These are phyloP conservation scores for Pseudomugil gertrudae DNA, from an alignment of 2,797 vertebrate species.

Conservation along the genomic window DNA sequence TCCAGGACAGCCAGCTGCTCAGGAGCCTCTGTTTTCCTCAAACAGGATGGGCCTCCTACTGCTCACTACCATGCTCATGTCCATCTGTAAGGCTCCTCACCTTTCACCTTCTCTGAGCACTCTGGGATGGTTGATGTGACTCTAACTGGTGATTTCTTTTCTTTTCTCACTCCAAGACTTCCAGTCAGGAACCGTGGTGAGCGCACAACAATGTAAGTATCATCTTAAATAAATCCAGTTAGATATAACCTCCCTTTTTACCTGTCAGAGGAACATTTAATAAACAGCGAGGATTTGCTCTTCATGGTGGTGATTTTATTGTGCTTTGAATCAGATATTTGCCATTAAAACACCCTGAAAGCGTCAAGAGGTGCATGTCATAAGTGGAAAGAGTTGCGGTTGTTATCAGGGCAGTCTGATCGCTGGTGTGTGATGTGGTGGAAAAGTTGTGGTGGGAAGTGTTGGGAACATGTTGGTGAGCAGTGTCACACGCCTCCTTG, in stretches of 20 bases:
- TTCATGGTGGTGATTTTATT: neutral
- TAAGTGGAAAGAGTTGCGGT: conserved; percentile 37
- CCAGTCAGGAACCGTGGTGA: conserved; percentile 27
- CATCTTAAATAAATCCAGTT: neutral
- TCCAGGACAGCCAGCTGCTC: conserved; percentile 29
- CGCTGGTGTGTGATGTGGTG: conserved; percentile 25
- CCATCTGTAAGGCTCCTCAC: conserved; percentile 73
- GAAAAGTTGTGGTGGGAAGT: conserved; percentile 40
- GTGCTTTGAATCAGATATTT: neutral
- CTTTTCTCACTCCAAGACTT: conserved; percentile 47
- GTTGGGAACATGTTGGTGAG: conserved; percentile 51
- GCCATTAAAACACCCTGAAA: neutral
- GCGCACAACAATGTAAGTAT: conserved; percentile 57
- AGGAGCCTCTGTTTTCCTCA: conserved; percentile 36
- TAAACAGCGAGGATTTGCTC: neutral
- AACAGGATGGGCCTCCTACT: conserved; percentile 67
- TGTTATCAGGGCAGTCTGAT: conserved; percentile 54
- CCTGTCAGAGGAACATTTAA: neutral
- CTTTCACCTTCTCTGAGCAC: neutral
- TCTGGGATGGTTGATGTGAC: conserved; percentile 32
- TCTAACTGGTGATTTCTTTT: conserved; percentile 53
- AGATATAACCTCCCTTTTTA: neutral
- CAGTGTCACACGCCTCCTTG: conserved; percentile 61
- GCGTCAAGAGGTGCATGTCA: neutral
- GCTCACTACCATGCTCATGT: conserved; percentile 55